These are phyloP conservation scores for Cryptocephalus primarius DNA, from an alignment of 2,888 invertebrate genomes.

Conservation along the genomic window DNA sequence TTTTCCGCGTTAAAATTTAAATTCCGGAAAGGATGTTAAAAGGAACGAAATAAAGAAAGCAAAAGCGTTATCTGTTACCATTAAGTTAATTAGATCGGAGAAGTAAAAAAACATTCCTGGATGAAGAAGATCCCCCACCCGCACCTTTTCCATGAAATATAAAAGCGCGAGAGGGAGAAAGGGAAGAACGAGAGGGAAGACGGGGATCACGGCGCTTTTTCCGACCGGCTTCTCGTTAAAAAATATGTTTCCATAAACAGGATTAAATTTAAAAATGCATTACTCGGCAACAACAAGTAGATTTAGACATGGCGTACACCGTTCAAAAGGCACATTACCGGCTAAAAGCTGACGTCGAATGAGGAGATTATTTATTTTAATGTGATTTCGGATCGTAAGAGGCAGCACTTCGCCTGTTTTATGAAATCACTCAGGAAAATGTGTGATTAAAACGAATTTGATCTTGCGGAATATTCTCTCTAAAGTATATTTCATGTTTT, in stretches of 20 bases:
- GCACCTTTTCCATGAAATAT: too few relatives aligned
- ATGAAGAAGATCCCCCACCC: too few relatives aligned
- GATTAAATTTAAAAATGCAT: slow-evolving; percentile 15
- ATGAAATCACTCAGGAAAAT: slow-evolving; percentile 30
- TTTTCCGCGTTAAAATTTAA: too few relatives aligned
- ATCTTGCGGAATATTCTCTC: slow-evolving; percentile 30
- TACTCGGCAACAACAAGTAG: slow-evolving; percentile 11
- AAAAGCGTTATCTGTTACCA: too few relatives aligned
- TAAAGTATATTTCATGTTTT: neutral
- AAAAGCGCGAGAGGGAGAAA: too few relatives aligned
- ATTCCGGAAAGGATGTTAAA: too few relatives aligned
- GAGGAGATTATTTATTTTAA: slow-evolving; percentile 31
- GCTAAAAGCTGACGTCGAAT: slow-evolving; percentile 28
- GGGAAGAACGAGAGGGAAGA: too few relatives aligned
- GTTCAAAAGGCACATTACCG: slow-evolving; percentile 19
- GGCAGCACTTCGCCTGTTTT: slow-evolving; percentile 27
- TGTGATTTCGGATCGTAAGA: slow-evolving; percentile 28
- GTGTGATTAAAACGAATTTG: slow-evolving; percentile 35
- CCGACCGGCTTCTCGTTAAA: slow-evolving; percentile 5
- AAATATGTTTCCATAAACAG: slow-evolving; percentile 13
- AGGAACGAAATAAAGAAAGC: too few relatives aligned
- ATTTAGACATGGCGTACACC: slow-evolving; percentile 15
- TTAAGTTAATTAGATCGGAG: too few relatives aligned
- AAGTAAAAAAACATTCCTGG: too few relatives aligned
- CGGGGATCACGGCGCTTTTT: neutral